Conservation (phyloP, 2,797 vertebrate species). For the Pangasius sanitwongsei region DNA sequence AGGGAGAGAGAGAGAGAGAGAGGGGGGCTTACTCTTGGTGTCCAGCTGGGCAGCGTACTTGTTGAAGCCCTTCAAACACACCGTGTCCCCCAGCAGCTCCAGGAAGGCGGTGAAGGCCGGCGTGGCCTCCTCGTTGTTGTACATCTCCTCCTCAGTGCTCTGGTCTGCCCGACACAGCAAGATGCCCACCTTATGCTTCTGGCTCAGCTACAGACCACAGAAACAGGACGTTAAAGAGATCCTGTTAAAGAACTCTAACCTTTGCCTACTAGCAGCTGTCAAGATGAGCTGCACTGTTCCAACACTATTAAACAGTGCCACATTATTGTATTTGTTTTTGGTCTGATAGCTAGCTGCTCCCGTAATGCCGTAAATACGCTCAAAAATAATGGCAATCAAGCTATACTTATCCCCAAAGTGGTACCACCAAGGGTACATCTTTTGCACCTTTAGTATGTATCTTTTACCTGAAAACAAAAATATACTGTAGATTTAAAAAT, state of each 20-base stretch:
- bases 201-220: conserved; percentile 80
- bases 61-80: conserved; percentile 86
- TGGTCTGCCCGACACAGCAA: conserved; percentile 91
- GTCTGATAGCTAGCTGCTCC: no score
- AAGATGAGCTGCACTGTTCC: no score
- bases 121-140: conserved; percentile 92
- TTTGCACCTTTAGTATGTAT: neutral
- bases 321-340: no score
- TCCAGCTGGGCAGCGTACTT: conserved; percentile 94
- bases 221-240: neutral
- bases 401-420: no score
- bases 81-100: conserved; percentile 86
- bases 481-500: neutral
- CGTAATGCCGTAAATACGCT: no score
- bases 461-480: neutral
- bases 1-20: neutral
- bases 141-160: conserved; percentile 98
- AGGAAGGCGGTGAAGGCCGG: conserved; percentile 88
- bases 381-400: neutral
- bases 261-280: neutral
- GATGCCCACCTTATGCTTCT: conserved; percentile 93
- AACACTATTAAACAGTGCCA: neutral
- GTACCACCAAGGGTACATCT: no score
- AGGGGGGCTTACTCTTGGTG: conserved; percentile 85
- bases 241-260: neutral